Evolutionary conservation across 2,797 vertebrate species (phyloP).

Genomic region (Gallinago solitaria): DNA sequence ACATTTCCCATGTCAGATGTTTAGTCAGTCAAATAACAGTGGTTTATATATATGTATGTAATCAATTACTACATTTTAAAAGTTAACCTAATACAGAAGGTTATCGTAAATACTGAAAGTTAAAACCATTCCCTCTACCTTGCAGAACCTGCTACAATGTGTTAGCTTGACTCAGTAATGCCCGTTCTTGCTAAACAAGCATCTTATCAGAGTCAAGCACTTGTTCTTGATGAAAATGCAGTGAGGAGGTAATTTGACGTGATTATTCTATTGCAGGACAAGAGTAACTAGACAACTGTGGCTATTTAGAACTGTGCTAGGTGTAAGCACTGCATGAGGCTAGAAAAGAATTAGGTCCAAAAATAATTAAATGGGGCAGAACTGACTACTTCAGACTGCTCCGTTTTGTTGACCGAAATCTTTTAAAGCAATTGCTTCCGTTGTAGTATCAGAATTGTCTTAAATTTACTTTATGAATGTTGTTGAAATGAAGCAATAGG

Average conservation of each 20-base stretch:
- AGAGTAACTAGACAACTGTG: neutral
- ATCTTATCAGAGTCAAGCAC: neutral
- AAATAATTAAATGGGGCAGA: neutral
- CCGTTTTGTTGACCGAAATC: accelerated
- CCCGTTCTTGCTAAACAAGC: neutral
- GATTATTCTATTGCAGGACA: neutral
- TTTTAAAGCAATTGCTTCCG: neutral
- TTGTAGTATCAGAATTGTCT: neutral
- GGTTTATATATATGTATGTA: neutral
- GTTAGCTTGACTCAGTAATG: neutral
- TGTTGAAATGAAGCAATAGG: neutral
- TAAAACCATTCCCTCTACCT: neutral
- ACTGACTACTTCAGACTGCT: neutral
- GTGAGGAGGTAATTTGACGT: neutral
- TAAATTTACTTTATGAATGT: neutral
- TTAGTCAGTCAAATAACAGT: neutral
- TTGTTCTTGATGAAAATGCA: neutral
- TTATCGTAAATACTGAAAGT: neutral
- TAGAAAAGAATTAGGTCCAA: neutral
- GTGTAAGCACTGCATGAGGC: neutral
- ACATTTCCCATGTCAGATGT: neutral
- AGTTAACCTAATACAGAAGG: neutral
- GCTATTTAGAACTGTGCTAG: neutral
- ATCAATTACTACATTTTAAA: neutral
- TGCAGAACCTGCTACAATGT: neutral